Evolutionary conservation across 2,888 invertebrate genomes (phyloP).

Genomic region (Heliconius hortense): DNA sequence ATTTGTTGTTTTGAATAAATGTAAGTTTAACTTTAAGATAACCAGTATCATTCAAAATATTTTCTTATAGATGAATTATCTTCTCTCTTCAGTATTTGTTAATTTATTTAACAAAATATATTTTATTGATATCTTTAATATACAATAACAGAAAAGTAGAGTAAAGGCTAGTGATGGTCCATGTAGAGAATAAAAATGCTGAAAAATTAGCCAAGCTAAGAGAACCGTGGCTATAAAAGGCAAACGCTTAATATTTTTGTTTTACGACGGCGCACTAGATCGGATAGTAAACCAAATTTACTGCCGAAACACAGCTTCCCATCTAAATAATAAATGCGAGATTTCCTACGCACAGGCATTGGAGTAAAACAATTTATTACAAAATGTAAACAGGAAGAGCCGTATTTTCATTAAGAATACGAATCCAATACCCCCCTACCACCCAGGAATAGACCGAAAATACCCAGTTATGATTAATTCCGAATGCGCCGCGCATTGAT

Average conservation of each 20-base stretch:
- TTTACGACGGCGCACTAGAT: slow-evolving; percentile 40
- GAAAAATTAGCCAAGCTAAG: slow-evolving; percentile 31
- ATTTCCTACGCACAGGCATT: slow-evolving; percentile 49
- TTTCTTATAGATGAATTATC: neutral
- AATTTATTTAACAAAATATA: neutral
- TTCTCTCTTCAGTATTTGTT: neutral
- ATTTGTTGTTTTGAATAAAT: too few relatives aligned
- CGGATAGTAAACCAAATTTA: slow-evolving; percentile 40
- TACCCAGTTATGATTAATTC: slow-evolving; percentile 82
- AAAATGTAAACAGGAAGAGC: slow-evolving; percentile 82
- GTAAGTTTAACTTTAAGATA: too few relatives aligned
- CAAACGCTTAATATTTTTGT: slow-evolving; percentile 33
- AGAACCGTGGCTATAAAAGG: slow-evolving; percentile 25
- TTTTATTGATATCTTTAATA: neutral
- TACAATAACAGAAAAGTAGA: neutral
- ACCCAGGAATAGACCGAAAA: slow-evolving; percentile 77
- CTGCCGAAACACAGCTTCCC: slow-evolving; percentile 34
- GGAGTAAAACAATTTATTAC: slow-evolving; percentile 81
- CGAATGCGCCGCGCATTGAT: slow-evolving; percentile 81
- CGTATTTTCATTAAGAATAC: slow-evolving; percentile 82
- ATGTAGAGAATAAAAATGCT: slow-evolving; percentile 24
- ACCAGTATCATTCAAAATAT: too few relatives aligned
- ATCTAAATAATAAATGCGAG: slow-evolving; percentile 44
- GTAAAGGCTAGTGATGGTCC: neutral
- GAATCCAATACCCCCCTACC: slow-evolving; percentile 67